Conservation (phyloP, 2,888 invertebrate species). For the Malachius bipustulatus region DNA sequence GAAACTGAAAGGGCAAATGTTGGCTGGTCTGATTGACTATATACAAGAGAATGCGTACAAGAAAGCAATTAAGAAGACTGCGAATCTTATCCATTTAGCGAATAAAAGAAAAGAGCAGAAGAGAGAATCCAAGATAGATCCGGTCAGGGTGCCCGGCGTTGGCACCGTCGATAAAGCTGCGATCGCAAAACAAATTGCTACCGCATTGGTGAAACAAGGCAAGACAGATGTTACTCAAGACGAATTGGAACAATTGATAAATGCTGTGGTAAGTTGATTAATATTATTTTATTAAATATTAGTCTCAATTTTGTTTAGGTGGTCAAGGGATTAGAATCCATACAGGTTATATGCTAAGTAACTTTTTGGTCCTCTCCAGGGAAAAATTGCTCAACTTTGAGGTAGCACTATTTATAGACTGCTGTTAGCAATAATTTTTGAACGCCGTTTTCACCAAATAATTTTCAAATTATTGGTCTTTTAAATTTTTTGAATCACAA, state of each 20-base stretch:
- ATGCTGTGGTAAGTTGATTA: constrained; percentile 52
- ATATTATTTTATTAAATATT: no score
- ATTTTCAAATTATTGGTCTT: no score
- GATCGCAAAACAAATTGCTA: constrained; percentile 71
- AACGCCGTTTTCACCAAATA: no score
- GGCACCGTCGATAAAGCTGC: constrained; percentile 67
- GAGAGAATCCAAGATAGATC: constrained; percentile 33
- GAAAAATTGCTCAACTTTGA: no score
- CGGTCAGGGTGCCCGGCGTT: constrained; percentile 52
- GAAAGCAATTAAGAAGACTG: constrained; percentile 63
- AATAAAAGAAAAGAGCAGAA: constrained; percentile 38
- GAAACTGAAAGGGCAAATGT: constrained; percentile 50
- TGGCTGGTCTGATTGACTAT: constrained; percentile 38
- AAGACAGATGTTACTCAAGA: constrained; percentile 68
- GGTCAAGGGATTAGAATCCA: no score
- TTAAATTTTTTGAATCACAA: no score
- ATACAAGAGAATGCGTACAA: constrained; percentile 59
- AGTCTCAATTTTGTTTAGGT: no score
- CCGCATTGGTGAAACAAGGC: constrained; percentile 65
- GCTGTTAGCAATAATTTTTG: no score
- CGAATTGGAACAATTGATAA: constrained; percentile 67
- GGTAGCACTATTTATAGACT: no score
- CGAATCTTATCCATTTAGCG: constrained; percentile 59
- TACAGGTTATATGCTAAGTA: no score
- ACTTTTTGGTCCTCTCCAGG: no score